Conservation (phyloP, 2,113 vertebrate genomes). For the Argyrosomus japonicus region DNA sequence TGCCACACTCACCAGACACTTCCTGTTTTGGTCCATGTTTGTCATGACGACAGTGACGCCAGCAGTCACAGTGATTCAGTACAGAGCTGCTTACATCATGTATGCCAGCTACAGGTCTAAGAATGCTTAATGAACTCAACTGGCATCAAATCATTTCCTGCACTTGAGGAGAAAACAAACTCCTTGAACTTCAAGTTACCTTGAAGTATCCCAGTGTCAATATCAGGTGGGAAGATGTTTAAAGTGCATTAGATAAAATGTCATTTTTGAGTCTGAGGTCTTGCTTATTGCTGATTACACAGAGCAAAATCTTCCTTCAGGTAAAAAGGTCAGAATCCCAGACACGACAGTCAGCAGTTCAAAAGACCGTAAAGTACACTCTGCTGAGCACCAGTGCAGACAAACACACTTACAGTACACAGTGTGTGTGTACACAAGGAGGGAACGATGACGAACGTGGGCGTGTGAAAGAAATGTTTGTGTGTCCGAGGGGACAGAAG, state of each 20-base stretch:
- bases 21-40: slow-evolving; percentile 52
- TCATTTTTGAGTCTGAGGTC: not conserved
- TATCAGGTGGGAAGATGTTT: not conserved
- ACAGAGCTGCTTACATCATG: slow-evolving; percentile 21
- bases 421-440: slow-evolving; percentile 48
- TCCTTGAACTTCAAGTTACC: not conserved
- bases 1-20: slow-evolving; percentile 49
- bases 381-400: slow-evolving; percentile 7
- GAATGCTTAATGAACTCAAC: slow-evolving; percentile 8
- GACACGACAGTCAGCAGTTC: slow-evolving; percentile 55
- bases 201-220: not conserved
- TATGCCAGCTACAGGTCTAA: slow-evolving; percentile 22
- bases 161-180: not conserved
- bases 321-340: slow-evolving; percentile 72
- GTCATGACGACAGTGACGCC: slow-evolving; percentile 59
- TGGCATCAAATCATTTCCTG: slow-evolving; percentile 12
- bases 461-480: slow-evolving; percentile 7
- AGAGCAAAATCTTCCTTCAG: not conserved
- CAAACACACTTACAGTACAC: slow-evolving; percentile 33
- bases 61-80: slow-evolving; percentile 42
- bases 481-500: not conserved
- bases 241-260: not conserved
- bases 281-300: not conserved
- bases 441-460: slow-evolving; percentile 18
- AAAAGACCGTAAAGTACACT: slow-evolving; percentile 36